Evolutionary conservation across 2,113 vertebrate genomes (phyloP).

Genomic region (Tyrannus savana): DNA sequence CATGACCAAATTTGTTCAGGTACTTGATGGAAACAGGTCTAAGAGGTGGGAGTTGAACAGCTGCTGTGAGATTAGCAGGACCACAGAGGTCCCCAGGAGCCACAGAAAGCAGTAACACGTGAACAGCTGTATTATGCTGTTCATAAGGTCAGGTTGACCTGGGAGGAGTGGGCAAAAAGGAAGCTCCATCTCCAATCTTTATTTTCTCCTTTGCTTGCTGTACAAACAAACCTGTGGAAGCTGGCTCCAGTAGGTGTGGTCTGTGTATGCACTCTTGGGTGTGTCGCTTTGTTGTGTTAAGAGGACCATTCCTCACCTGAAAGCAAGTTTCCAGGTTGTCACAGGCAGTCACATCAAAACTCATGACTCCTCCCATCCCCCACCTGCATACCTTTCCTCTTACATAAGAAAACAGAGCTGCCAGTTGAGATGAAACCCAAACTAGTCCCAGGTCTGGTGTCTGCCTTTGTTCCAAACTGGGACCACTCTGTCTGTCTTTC

Average conservation of each 20-base stretch:
- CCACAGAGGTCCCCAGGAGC: neutral
- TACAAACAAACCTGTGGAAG: conserved; percentile 38
- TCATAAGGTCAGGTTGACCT: neutral
- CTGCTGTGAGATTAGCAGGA: neutral
- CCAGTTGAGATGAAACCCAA: neutral
- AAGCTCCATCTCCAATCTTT: neutral
- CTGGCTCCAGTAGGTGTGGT: conserved; percentile 45
- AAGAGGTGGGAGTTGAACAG: neutral
- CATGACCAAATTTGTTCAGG: neutral
- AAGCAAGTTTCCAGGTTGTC: conserved; percentile 53
- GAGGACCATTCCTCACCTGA: conserved; percentile 62
- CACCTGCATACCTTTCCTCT: conserved; percentile 11
- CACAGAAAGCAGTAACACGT: neutral
- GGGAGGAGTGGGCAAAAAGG: neutral
- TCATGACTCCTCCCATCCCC: conserved; percentile 31
- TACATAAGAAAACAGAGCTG: neutral
- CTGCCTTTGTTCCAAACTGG: neutral
- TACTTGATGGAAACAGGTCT: neutral
- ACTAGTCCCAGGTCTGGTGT: neutral
- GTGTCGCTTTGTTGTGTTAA: conserved; percentile 52
- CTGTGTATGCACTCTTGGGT: conserved; percentile 33
- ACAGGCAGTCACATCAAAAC: conserved; percentile 46
- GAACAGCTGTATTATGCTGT: neutral
- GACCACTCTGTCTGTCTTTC: neutral
- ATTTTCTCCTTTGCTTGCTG: conserved; percentile 22